Evolutionary conservation across 1,140 invertebrate genomes (phyloP).

Genomic region (Lamellibrachia luymesi): DNA sequence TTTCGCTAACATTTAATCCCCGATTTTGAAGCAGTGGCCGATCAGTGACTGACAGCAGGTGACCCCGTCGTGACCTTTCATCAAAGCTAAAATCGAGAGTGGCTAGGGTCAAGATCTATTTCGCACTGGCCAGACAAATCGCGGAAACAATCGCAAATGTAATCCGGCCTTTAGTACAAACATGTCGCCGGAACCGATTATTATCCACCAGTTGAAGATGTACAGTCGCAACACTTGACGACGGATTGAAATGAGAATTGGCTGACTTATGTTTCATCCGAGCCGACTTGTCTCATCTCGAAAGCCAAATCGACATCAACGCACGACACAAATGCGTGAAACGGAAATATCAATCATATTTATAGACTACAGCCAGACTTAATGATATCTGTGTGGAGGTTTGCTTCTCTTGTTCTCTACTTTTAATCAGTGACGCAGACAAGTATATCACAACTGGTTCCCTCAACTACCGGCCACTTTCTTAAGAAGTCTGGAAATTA

Average conservation of each 20-base stretch:
- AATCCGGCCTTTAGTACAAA: background rate
- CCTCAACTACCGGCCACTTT: background rate
- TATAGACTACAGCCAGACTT: background rate
- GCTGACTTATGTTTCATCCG: too few species aligned
- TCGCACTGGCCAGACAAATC: background rate
- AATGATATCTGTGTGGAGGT: background rate
- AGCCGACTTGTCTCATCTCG: background rate
- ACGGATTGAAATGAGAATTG: too few species aligned
- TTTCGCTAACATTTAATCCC: background rate
- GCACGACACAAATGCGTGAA: background rate
- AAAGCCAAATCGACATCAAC: background rate
- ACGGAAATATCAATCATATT: background rate
- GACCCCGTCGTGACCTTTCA: background rate
- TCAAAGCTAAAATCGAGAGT: background rate
- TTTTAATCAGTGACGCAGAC: background rate
- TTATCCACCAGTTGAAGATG: background rate
- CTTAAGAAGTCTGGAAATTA: background rate
- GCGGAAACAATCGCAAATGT: background rate
- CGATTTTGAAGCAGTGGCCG: background rate
- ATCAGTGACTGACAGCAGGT: background rate
- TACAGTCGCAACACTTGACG: too few species aligned
- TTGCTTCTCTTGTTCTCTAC: background rate
- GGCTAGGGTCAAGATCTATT: background rate
- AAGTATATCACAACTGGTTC: background rate
- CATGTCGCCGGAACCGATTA: background rate